Base-by-base conservation (phyloP, 2,113 vertebrate species). In the Nothocercus nigrocapillus region DNA sequence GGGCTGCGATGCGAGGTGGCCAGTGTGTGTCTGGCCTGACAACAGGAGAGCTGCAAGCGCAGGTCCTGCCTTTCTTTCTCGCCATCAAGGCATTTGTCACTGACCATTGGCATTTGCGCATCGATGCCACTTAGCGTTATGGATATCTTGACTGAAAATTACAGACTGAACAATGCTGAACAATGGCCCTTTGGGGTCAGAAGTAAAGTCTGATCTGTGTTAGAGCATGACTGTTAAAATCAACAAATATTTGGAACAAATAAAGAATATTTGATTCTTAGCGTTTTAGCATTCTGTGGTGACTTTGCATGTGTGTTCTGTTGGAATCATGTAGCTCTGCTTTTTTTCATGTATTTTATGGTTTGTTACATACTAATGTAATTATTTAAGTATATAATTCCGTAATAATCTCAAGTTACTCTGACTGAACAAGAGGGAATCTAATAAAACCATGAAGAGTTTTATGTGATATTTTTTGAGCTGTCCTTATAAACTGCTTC, bases 401-500 rank as follows among this genome's bases (percentile, higher is more conserved):
- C 28, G n/a, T 82, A 79, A 63, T 59, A 90, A 94, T 77, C 64
- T 92, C 59, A 70, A 45, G 90, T 88, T 83, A 38, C 40, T 80
- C 51, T 91, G 59, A 72, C 63, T 81, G 82, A 94, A 88, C 13
- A 81, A 70, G 85, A 77, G 20, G 40, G 36, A 77, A 83, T 91
- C 82, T 42, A 83, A 77, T 89, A 83, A 79, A 67, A 34, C 27
- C 34, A 12, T 40, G 15, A 88, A 83, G 49, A 44, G 64, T 30
- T 81, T 73, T 74, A 85, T 77, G 44, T 24, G 11, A 75, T 88
- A 74, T 45, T 90, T 83, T 74, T 59, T 93, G 78, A 70, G 28
- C 78, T 61, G 27, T 56, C 58, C 77, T 70, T 56, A 8, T 40
- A 74, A 83, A 81, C 44, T 76, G 79, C 47, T 93, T 56, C 77